These are phyloP conservation scores for Synanthedon myopaeformis DNA, from an alignment of 2,888 invertebrate species.

Conservation along the genomic window DNA sequence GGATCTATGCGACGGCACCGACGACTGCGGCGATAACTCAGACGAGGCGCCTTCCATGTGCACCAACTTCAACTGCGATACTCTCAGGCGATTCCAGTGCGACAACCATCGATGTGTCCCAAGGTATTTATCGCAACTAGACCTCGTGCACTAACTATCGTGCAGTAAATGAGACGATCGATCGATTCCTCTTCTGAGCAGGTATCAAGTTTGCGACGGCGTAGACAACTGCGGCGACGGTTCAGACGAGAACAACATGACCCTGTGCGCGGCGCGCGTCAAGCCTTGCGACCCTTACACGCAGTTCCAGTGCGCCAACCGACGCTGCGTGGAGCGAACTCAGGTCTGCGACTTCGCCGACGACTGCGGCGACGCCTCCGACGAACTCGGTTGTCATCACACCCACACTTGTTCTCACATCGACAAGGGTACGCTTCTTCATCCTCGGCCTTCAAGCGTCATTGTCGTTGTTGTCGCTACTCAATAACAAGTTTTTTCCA, in stretches of 20 bases:
- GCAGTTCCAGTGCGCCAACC: conserved; percentile 91
- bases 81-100: conserved; percentile 88
- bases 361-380: conserved; percentile 91
- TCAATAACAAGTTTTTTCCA: no score
- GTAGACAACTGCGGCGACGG: conserved; percentile 95
- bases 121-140: conserved; percentile 32
- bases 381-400: conserved; percentile 90
- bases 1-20: conserved; percentile 92
- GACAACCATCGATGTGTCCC: conserved; percentile 89
- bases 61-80: conserved; percentile 88
- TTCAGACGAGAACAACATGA: conserved; percentile 95
- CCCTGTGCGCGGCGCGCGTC: conserved; percentile 81
- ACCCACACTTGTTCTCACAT: conserved; percentile 65
- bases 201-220: conserved; percentile 90
- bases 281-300: conserved; percentile 81
- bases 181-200: conserved; percentile 9
- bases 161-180: not conserved
- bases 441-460: not conserved
- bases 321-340: conserved; percentile 81
- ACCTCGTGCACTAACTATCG: not conserved
- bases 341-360: conserved; percentile 90
- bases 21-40: conserved; percentile 92
- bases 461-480: not conserved
- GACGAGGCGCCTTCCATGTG: conserved; percentile 87
- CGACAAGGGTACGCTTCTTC: conserved; percentile 36